Evolutionary conservation across 2,113 vertebrate species (phyloP), one percentile per base, ranked within the genome.

Genomic region (Geothlypis trichas): DNA sequence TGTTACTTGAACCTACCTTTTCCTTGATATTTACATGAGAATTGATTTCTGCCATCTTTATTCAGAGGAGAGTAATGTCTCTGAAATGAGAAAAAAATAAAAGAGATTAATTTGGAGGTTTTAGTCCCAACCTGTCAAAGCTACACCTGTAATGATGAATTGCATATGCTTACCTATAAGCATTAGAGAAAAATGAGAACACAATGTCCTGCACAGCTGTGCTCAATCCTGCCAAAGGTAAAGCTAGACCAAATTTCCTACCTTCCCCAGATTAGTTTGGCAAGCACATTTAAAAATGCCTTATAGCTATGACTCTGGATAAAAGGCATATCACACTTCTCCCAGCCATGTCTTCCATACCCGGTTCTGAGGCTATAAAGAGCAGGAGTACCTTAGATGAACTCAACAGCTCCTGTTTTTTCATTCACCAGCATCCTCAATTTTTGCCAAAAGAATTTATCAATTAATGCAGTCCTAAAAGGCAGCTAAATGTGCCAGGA

Each of bases 21-120:
- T 98, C 98, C 65, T 98, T 98, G 97, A 98, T 97, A 92, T 98
- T 98, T 96, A 98, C 96, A n/a, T 97, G 97, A 79, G 98, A 97
- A 90, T 96, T 97, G 84, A 97, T 92, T 96, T 98, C 98, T 86
- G 98, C 98, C 98, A 98, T 98, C 82, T 97, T 93, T 96, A 71
- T 88, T 73, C 83, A 89, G 82, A 59, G 58, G 41, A 89, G 69
- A 95, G 76, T 75, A 89, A 58, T 72, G 19, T 85, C 97, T 98
- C 76, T 72, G 63, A 96, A 96, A 54, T 5, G 11, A 88, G 23
- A 35, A 54, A 31, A 81, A 61, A 47, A 33, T 33, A 24, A 33
- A 20, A 74, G 10, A 89, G 15, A 75, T 95, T 82, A 31, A 54
- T 89, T 80, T 68, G 21, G 21, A 90, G 31, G 37, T 59, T 93